phyloP scores from a whole-genome alignment of 2,113 vertebrate species.

The Trochalopteron elliotii region DNA sequence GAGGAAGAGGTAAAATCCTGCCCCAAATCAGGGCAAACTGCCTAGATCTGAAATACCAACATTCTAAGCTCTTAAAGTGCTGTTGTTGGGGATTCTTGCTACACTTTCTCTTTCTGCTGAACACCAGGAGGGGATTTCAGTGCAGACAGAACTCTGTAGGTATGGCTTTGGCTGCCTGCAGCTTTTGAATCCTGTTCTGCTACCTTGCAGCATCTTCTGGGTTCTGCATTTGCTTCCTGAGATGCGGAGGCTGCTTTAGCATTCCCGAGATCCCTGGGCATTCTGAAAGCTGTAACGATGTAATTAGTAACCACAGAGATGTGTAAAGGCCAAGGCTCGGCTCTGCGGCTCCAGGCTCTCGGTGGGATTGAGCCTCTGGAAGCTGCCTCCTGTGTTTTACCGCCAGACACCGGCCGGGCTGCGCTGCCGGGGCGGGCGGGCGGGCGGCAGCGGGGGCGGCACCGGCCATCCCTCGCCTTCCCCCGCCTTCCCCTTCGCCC shows the following conservation, averaged over 20 bases:
- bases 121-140: accelerated
- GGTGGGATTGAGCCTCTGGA: accelerated
- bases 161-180: accelerated
- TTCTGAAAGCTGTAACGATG: background rate
- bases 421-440: background rate
- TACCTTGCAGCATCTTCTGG: accelerated
- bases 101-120: background rate
- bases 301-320: accelerated
- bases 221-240: accelerated
- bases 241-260: accelerated
- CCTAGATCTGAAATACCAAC: accelerated
- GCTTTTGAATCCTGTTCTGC: background rate
- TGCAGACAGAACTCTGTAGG: accelerated
- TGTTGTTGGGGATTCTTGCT: accelerated
- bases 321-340: accelerated
- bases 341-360: accelerated
- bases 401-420: too few relatives aligned
- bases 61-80: accelerated
- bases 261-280: accelerated
- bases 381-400: accelerated
- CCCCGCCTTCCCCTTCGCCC: background rate
- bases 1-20: background rate
- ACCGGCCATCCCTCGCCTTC: background rate
- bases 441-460: background rate
- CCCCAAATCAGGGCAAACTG: background rate